These are phyloP conservation scores for Acanthornis magna DNA, from an alignment of 2,797 vertebrate genomes.

Conservation along the genomic window DNA sequence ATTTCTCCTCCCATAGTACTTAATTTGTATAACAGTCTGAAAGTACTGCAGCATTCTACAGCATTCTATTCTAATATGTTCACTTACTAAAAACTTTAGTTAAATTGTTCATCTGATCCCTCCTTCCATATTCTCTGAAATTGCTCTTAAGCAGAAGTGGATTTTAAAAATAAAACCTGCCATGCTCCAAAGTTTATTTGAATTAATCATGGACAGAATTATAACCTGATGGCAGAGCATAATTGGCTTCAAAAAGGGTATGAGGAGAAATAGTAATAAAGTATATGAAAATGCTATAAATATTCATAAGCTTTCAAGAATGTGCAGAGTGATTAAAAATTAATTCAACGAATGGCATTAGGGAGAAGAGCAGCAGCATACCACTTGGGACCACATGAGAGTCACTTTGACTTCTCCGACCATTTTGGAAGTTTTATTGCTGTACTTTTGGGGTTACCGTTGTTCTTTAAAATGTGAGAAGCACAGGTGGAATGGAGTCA, in stretches of 20 bases:
- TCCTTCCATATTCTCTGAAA: neutral
- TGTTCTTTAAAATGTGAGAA: neutral
- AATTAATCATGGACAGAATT: conserved; percentile 7
- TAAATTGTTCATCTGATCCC: neutral
- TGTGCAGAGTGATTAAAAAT: conserved; percentile 32
- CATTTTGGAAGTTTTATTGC: neutral
- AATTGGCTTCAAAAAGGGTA: neutral
- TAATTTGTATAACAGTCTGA: neutral
- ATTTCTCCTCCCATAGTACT: neutral
- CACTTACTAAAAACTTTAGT: neutral
- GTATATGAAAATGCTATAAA: conserved; percentile 14
- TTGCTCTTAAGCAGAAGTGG: neutral
- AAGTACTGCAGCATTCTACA: neutral
- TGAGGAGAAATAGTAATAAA: conserved; percentile 36
- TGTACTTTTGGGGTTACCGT: neutral
- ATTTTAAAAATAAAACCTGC: conserved; percentile 30
- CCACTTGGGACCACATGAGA: neutral
- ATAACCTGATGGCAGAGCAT: neutral
- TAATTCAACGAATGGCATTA: neutral
- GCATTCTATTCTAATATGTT: neutral
- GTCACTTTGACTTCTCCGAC: neutral
- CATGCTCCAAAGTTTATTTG: neutral
- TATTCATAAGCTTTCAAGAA: conserved; percentile 37
- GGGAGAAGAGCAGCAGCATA: neutral
- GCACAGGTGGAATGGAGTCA: neutral